These are phyloP conservation scores for Cryptomyrus ogoouensis DNA, from an alignment of 2,113 vertebrate genomes.

Conservation along the genomic window DNA sequence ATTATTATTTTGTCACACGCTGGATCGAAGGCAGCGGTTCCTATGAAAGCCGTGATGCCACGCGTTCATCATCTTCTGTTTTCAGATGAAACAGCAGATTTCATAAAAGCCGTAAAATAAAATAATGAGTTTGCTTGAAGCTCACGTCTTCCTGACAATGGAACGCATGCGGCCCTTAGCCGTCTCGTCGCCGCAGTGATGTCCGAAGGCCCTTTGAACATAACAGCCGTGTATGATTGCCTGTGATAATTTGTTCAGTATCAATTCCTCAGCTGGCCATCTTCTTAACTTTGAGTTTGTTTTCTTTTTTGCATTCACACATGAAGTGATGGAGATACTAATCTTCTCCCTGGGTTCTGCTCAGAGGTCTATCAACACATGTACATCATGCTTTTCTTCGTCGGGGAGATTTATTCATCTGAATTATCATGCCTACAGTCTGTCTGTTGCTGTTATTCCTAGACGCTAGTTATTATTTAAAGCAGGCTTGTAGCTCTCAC, in stretches of 20 bases:
- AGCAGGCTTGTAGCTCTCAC: not conserved
- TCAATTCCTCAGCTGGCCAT: not conserved
- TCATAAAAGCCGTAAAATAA: not conserved
- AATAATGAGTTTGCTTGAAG: not conserved
- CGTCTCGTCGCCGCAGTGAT: not conserved
- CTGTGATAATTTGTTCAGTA: not conserved
- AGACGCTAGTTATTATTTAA: not conserved
- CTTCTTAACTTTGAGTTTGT: not conserved
- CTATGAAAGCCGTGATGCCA: not conserved
- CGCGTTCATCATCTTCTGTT: not conserved
- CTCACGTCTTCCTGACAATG: not conserved
- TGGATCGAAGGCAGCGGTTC: not conserved
- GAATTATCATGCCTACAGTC: not conserved
- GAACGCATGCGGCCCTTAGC: not conserved
- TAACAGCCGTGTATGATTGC: not conserved
- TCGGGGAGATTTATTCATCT: not conserved
- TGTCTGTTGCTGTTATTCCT: not conserved
- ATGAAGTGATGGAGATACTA: not conserved
- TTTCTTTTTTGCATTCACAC: not conserved
- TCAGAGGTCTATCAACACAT: not conserved
- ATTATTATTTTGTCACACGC: not conserved
- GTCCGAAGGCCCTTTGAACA: not conserved
- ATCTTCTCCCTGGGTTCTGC: not conserved
- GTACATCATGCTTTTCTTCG: not conserved
- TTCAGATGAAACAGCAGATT: slow-evolving; percentile 1